phyloP scores from a whole-genome alignment of 2,113 vertebrate species.

The Odontophorus gujanensis region DNA sequence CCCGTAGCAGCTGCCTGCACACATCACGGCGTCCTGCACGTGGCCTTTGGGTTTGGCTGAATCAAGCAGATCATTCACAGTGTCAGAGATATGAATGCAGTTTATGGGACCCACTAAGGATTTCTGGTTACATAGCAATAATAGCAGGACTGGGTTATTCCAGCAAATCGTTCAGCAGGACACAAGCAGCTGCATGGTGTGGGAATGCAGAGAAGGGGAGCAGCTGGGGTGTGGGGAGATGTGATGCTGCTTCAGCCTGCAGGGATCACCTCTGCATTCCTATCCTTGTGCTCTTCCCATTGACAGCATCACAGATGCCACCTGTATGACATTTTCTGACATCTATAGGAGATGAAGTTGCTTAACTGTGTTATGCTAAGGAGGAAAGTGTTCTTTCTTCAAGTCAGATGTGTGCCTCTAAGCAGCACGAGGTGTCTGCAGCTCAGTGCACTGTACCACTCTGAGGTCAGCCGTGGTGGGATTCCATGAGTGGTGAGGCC shows the following conservation, averaged over 20 bases:
- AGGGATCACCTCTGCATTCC: accelerated
- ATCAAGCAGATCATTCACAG: slow-evolving; percentile 14
- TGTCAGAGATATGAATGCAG: slow-evolving; percentile 5
- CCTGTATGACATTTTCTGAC: accelerated
- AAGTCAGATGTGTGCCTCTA: neutral
- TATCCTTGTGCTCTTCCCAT: accelerated
- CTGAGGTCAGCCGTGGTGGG: accelerated
- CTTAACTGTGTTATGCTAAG: neutral
- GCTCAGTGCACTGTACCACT: accelerated
- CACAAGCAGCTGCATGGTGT: neutral
- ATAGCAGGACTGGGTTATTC: neutral
- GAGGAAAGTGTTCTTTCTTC: neutral
- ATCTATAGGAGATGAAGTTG: accelerated
- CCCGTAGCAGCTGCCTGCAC: neutral
- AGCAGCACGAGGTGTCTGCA: neutral
- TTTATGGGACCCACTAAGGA: slow-evolving; percentile 6
- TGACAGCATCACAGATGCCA: neutral
- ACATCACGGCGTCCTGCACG: slow-evolving; percentile 5
- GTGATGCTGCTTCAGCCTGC: neutral
- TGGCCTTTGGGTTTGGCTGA: slow-evolving; percentile 27
- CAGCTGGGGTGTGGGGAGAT: neutral
- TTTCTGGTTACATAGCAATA: slow-evolving; percentile 63
- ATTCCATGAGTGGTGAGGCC: neutral
- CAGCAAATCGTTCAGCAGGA: neutral
- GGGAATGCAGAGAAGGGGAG: neutral